Base-by-base conservation (phyloP, 2,113 vertebrate species). In the Myanophis thanlyinensis region DNA sequence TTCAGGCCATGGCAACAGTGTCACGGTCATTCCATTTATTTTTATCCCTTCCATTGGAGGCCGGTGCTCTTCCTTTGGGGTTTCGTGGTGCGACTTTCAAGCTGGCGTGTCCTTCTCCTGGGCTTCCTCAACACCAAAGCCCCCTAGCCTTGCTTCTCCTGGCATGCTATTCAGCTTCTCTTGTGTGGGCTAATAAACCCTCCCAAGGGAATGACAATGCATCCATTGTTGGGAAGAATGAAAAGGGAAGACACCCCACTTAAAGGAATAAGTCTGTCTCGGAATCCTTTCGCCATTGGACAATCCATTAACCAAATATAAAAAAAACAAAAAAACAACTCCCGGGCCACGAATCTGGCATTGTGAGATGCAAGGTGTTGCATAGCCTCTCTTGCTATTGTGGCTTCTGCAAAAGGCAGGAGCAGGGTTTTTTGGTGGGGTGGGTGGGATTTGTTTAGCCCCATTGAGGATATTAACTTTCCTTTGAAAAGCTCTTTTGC, bases 381-480 rank as follows among this genome's bases (percentile, higher is more conserved):
- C 93, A 95, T 95, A 92, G 0, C 0, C 92, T 95, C 95, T 80
- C 56, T 23, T 7, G 8, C 88, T 87, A 88, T 88, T 93, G 92
- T 95, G 93, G 59, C 20, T 92, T 90, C 95, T 93, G 95, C 85
- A 92, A 93, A 90, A 86, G 73, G 46, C 93, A 95, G 94, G 25
- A 30, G 0, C 3, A 48, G 54, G 54, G 25, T 51, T 51, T 51
- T 12, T 49, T 12, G 3, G 11, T 13, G n/a, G n/a, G n/a, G n/a
- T n/a, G n/a, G n/a, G n/a, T n/a, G n/a, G n/a, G n/a, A n/a, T 3
- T 59, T 25, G 23, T 94, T 94, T 93, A 48, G 23, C 48, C 25
- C 18, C n/a, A 44, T 52, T 18, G 25, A 88, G 91, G 67, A 40
- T 80, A 88, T 92, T 88, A 80, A 88, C 56, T 22, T 30, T 35